Base-by-base conservation (phyloP, 2,888 invertebrate genomes). In the Lapara coniferarum region DNA sequence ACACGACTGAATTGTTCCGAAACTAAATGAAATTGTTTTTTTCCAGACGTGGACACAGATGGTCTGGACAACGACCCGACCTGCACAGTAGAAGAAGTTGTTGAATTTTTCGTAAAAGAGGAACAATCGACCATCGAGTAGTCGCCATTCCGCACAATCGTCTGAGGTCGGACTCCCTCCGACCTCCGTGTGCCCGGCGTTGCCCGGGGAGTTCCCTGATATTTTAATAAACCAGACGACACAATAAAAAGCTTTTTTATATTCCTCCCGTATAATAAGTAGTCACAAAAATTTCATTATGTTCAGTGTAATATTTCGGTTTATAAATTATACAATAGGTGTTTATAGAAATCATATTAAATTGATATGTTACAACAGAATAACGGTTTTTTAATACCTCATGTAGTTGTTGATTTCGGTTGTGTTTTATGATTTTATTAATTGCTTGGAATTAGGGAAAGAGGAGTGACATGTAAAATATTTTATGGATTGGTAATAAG, bases 81-180 rank as follows among this genome's bases (percentile, higher is more conserved):
- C 81, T 98, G 98, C 89, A 96, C 98, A 82, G 98, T 98, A 88
- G 99, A 99, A 88, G 99, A 99, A 95, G 95, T 97, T 85, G 97
- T 99, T 84, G 99, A 99, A 96, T 98, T 99, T 96, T 97, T 99
- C 95, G 96, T 99, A 88, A 98, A 98, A 95, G 98, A 99, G 95
- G 98, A 99, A 95, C 95, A 96, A 84, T 96, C 96, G 25, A 90
- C 96, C 79, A 94, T 97, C 86, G 97, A 97, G 95, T 97, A 96
- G 90, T 92, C 91, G 81, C 84, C 87, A 92, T 91, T 81, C 73
- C 72, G 66, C 69, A 71, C 66, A 69, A 76, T 81, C 85, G 85
- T 86, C 78, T 69, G 86, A 85, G 89, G 92, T 86, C 89, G 86
- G 87, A 75, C 44, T 12, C 66, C 70, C 74, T 74, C 83, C 86